Evolutionary conservation across 1,140 invertebrate genomes (phyloP).

Genomic region (Aphis gossypii): DNA sequence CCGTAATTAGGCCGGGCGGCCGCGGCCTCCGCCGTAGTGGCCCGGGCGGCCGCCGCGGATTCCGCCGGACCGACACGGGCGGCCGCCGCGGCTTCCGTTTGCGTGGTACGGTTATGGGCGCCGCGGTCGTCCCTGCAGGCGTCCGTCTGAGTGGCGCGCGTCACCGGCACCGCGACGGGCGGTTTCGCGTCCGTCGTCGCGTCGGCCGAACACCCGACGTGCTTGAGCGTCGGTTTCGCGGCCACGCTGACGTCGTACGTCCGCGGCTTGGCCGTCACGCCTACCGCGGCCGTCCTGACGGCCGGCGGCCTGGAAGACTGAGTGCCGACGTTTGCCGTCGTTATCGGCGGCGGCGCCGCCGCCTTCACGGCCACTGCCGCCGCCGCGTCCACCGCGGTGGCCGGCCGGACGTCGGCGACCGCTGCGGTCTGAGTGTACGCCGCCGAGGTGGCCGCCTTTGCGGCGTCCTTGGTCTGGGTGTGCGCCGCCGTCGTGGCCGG

Average conservation of each 20-base stretch:
- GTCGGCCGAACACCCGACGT: constrained; percentile 25
- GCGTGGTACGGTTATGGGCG: background rate
- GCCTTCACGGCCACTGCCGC: background rate
- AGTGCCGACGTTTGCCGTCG: background rate
- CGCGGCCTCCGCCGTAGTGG: background rate
- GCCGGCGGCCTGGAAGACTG: background rate
- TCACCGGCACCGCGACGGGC: background rate
- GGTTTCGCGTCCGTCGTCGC: background rate
- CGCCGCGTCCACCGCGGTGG: background rate
- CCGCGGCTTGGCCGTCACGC: constrained; percentile 18
- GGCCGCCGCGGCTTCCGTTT: background rate
- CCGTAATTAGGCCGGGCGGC: background rate
- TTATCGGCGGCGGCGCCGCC: no score
- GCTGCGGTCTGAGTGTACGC: background rate
- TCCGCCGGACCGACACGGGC: background rate
- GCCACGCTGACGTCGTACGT: constrained; percentile 34
- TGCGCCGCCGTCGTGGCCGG: background rate
- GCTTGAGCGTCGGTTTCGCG: background rate
- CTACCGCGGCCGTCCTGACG: background rate
- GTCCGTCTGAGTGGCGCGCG: constrained; percentile 40
- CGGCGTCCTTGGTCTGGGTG: background rate
- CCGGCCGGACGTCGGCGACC: background rate
- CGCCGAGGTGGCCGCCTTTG: background rate
- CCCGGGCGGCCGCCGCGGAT: background rate
- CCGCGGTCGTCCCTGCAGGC: background rate